Base-by-base conservation (phyloP, 2,797 vertebrate genomes). In the Neosilurus hyrtlii region DNA sequence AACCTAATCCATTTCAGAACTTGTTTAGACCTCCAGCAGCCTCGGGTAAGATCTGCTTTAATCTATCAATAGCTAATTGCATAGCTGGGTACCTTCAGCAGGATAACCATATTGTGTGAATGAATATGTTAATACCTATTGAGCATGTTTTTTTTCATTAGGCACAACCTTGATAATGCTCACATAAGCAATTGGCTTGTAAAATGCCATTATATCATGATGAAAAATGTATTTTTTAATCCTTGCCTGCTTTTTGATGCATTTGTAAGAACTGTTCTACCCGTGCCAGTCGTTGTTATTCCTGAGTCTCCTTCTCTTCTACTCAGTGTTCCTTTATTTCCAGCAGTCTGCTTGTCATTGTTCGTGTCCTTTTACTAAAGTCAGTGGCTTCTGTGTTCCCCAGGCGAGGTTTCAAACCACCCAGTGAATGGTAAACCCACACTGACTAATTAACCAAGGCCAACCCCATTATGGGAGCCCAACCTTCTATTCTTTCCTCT, bases 361-460 rank as follows among this genome's bases (percentile, higher is more conserved):
- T 81, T 87, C 59, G 43, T 77, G 78, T 78, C 67, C 70, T 83
- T 73, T 59, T 85, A 77, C 43, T 62, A 62, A 81, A 76, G 63
- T 80, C 67, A 63, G 54, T 82, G 52, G 24, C 81, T 76, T 80
- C 72, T 68, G 83, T 76, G 80, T 37, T 79, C 80, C 74, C 43
- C 54, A 26, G 67, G 22, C 4, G n/a, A 82, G 84, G 80, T 76
- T 71, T 43, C 66, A 81, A 56, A 70, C 67, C 49, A 80, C 79
- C 66, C 72, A 73, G 5, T 73, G 80, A 79, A 83, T 52, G 75
- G 67, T 85, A 86, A 82, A 83, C 82, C 83, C 82, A 83, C 63
- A 66, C 18, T 80, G 82, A 71, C 83, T 84, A 85, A 86, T 86
- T 83, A 85, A 82, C 73, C 35, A 35, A 79, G 35, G 79, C 85